A percentile compares a stretch with the other conserved stretches of the same genome.
phyloP scores from a whole-genome alignment of 2,888 invertebrate genomes.

The Cosmopolites sordidus region DNA sequence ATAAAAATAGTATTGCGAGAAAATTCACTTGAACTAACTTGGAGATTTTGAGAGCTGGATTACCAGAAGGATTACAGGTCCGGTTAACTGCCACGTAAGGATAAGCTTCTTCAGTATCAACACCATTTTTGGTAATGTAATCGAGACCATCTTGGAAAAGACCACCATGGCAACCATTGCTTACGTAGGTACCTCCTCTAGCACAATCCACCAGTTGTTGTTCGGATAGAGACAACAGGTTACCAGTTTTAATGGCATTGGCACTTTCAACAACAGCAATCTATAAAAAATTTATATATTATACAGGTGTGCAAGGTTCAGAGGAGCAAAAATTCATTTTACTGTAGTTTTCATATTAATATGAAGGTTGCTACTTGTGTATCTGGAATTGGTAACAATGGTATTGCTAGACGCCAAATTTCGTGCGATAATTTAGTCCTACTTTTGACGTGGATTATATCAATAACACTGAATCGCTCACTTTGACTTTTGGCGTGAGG shows the following conservation, averaged over 20 bases:
- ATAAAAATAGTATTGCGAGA: too few relatives aligned
- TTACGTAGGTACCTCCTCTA: conserved; percentile 34
- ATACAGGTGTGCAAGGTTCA: background rate
- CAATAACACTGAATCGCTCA: too few relatives aligned
- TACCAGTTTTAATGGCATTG: conserved; percentile 29
- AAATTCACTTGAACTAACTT: too few relatives aligned
- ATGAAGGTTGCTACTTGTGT: too few relatives aligned
- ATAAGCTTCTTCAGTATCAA: conserved; percentile 42
- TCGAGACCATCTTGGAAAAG: conserved; percentile 41
- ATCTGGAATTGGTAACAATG: too few relatives aligned
- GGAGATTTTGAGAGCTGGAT: too few relatives aligned
- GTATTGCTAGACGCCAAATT: too few relatives aligned
- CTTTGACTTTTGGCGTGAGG: too few relatives aligned
- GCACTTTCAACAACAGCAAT: conserved; percentile 42
- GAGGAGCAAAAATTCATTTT: too few relatives aligned
- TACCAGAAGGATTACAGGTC: conserved; percentile 12
- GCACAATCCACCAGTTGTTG: conserved; percentile 47
- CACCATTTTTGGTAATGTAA: conserved; percentile 43
- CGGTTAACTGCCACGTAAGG: conserved; percentile 36
- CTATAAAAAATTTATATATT: conserved; percentile 1
- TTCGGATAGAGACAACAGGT: conserved; percentile 42
- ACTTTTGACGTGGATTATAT: too few relatives aligned
- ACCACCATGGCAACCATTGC: conserved; percentile 44
- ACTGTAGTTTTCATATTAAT: too few relatives aligned
- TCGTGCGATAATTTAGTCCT: too few relatives aligned